A percentile compares a stretch with the other conserved stretches of the same genome.
Conservation (phyloP, 1,140 invertebrate genomes). For the Eumaeus atala region DNA sequence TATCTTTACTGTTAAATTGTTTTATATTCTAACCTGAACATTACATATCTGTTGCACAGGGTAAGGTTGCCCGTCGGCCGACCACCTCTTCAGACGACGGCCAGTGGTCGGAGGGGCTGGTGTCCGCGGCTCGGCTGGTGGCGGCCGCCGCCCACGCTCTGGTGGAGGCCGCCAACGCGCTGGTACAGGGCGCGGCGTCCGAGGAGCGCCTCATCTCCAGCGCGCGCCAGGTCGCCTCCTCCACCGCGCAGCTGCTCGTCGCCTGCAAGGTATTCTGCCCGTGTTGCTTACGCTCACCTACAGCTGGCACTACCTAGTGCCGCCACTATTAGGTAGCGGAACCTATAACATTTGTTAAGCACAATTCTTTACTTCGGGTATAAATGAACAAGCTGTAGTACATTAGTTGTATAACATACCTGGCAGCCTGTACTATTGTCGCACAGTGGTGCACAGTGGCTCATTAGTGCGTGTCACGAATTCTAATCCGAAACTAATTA, state of each 20-base stretch:
- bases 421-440: no score
- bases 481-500: no score
- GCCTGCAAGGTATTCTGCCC: conserved; percentile 88
- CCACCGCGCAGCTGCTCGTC: conserved; percentile 96
- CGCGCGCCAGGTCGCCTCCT: conserved; percentile 97
- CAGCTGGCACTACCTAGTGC: no score
- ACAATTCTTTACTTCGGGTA: no score
- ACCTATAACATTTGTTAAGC: no score
- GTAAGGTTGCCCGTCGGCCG: conserved; percentile 87
- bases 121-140: conserved; percentile 95
- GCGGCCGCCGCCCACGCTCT: conserved; percentile 97
- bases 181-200: conserved; percentile 94
- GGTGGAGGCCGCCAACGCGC: conserved; percentile 96
- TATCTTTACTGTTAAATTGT: no score
- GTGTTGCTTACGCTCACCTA: neutral
- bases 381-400: no score
- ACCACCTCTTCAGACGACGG: conserved; percentile 93
- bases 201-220: conserved; percentile 98
- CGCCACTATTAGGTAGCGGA: no score
- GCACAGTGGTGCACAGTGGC: no score
- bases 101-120: conserved; percentile 98
- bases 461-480: no score
- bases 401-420: no score
- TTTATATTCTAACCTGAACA: no score
- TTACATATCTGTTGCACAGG: conserved; percentile 39